Base-by-base conservation (phyloP, 2,888 invertebrate genomes). In the Ferrisia virgata region DNA sequence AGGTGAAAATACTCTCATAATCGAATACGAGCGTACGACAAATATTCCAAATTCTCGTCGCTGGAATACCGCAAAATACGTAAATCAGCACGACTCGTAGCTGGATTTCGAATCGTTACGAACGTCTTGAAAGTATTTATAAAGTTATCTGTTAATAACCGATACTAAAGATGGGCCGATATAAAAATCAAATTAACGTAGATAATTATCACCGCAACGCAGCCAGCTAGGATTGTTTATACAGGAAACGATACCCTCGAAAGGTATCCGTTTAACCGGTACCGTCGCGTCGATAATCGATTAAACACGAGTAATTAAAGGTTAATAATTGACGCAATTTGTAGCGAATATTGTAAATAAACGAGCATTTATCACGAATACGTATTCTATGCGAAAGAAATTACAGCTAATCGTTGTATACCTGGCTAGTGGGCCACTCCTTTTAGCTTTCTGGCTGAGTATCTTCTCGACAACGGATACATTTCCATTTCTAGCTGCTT, bases 401-500 rank as follows among this genome's bases (percentile, higher is more conserved):
- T 36, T 36, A 64, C 15, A 28, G 2, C 11, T 28, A 15, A 31
- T 64, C 36, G n/a, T 31, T 33, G 43, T 72, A 90, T 92, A 95
- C 95, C 96, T 96, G 90, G 96, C 95, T 90, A 96, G 91, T 88
- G 96, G 96, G 91, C 96, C 96, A 91, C 95, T 95, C 92, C 95
- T 94, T 92, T 95, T 96, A 88, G 94, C 93, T 90, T 94, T 93
- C 90, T 95, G 95, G 87, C 92, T 93, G 87, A 97, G 91, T 88
- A 97, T 94, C 91, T 96, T 97, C 90, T 97, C 96, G 87, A 97
- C 95, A 87, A 94, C 92, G 87, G 92, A 91, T 88, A 94, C 92
- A 90, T 97, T 96, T 89, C 97, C 98, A 91, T 93, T 95, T 88
- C 97, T 93, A 87, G 97, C 96, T 87, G 97, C 98, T 89, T 98